Conservation (phyloP, 2,113 vertebrate species). For the Cepphus grylle region DNA sequence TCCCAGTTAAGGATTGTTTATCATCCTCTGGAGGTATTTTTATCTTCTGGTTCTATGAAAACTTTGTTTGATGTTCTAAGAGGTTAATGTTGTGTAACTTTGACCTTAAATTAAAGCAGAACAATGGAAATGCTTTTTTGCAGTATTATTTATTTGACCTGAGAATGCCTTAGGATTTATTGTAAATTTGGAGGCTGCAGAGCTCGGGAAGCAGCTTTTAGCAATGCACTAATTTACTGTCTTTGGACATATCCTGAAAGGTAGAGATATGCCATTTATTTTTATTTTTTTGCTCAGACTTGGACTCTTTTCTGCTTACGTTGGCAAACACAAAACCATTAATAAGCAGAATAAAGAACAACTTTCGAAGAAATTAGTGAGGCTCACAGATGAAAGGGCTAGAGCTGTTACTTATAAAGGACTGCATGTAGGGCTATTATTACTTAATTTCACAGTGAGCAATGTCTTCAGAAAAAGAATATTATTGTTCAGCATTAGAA, state of each 20-base stretch:
- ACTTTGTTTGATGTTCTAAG: neutral
- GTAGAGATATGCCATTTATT: neutral
- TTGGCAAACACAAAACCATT: neutral
- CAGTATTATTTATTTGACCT: slow-evolving; percentile 3
- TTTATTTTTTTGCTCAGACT: neutral
- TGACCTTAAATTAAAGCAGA: neutral
- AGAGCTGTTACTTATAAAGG: neutral
- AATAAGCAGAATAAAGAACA: slow-evolving; percentile 1
- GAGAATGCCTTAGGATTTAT: neutral
- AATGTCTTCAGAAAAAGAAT: neutral
- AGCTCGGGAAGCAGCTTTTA: neutral
- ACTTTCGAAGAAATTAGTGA: slow-evolving; percentile 7
- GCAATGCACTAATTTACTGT: slow-evolving; percentile 5
- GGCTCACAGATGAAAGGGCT: neutral
- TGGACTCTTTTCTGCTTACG: neutral
- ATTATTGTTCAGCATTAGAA: neutral
- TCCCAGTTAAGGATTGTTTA: neutral
- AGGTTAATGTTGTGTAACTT: neutral
- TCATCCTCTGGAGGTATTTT: neutral
- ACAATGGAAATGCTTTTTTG: neutral
- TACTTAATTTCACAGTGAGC: neutral
- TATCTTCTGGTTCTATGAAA: neutral
- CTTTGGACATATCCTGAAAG: neutral
- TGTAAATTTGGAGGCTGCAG: neutral
- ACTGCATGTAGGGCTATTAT: neutral